Evolutionary conservation across 2,113 vertebrate species (phyloP).

Genomic region (Silurus asotus): DNA sequence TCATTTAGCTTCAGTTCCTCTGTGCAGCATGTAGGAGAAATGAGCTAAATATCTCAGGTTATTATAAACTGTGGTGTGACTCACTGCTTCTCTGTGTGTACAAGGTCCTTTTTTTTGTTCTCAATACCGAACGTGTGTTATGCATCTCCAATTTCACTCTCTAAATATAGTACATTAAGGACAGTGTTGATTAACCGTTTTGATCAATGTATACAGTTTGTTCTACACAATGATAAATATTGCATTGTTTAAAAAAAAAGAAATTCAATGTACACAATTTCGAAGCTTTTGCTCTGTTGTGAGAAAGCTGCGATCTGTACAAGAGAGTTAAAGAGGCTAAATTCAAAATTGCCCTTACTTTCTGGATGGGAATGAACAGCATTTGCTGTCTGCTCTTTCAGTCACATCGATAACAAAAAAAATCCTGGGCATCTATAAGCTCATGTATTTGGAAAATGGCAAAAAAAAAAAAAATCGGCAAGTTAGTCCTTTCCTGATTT

Average conservation of each 20-base stretch:
- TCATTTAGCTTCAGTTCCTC: not conserved
- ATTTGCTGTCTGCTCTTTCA: not conserved
- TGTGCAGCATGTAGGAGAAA: not conserved
- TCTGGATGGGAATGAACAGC: not conserved
- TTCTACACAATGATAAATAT: not conserved
- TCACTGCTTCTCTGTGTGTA: not conserved
- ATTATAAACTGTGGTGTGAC: not conserved
- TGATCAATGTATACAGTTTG: not conserved
- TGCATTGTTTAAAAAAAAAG: not conserved
- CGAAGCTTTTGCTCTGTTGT: too few species aligned
- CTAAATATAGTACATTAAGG: slow-evolving; percentile 19
- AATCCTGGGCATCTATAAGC: not conserved
- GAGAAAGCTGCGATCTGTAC: not conserved
- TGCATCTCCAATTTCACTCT: not conserved
- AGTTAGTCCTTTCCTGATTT: too few species aligned
- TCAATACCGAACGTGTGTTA: not conserved
- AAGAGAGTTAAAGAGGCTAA: not conserved
- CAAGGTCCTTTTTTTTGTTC: not conserved
- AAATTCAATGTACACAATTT: not conserved
- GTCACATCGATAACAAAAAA: too few species aligned
- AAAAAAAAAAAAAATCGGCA: not conserved
- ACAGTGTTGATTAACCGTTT: slow-evolving; percentile 1
- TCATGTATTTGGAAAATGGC: not conserved
- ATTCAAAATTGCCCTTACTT: not conserved
- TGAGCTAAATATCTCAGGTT: not conserved